These are phyloP conservation scores for Tetanocera ferruginea DNA, from an alignment of 2,888 invertebrate species.

Conservation along the genomic window DNA sequence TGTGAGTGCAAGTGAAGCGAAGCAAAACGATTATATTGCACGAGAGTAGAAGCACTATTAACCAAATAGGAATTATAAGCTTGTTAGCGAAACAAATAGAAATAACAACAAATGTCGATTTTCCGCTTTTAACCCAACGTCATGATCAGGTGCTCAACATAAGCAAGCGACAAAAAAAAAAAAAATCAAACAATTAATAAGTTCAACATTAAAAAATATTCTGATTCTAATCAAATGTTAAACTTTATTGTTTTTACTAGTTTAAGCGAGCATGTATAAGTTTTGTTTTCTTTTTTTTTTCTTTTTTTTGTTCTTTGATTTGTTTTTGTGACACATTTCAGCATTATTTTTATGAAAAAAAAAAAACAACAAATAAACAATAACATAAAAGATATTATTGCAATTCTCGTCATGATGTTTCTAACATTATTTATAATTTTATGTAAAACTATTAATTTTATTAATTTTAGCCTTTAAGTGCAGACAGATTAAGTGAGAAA, in stretches of 20 bases:
- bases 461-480: slow-evolving; percentile 15
- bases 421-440: slow-evolving; percentile 14
- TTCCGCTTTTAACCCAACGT: background rate
- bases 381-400: slow-evolving; percentile 13
- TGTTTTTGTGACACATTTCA: background rate
- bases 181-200: background rate
- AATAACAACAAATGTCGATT: background rate
- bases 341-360: background rate
- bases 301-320: background rate
- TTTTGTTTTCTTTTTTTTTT: background rate
- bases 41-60: background rate
- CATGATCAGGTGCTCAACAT: slow-evolving; percentile 17
- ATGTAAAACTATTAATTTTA: slow-evolving; percentile 12
- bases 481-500: background rate
- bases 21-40: background rate
- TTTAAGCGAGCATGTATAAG: background rate
- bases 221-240: background rate
- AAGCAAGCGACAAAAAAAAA: background rate
- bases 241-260: background rate
- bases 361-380: too few species aligned
- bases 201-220: background rate
- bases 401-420: slow-evolving; percentile 41
- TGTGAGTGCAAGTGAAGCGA: too few species aligned
- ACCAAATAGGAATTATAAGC: slow-evolving; percentile 16
- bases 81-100: background rate